phyloP scores from a whole-genome alignment of 2,113 vertebrate genomes.

The Sinosuthora webbiana region DNA sequence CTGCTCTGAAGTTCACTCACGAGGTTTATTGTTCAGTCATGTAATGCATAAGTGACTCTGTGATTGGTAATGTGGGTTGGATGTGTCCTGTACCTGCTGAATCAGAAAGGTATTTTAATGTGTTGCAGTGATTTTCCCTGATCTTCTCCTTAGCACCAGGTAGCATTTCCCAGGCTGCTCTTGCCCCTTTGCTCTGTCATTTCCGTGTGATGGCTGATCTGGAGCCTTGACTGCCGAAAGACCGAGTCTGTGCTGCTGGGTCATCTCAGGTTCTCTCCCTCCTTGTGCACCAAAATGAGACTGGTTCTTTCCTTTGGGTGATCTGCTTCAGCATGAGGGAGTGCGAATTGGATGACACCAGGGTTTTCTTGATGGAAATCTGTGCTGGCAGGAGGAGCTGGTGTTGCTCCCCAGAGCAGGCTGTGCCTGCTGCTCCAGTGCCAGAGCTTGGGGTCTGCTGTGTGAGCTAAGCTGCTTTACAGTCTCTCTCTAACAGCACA shows the following conservation, averaged over 20 bases:
- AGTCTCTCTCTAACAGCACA: background rate
- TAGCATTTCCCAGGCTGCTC: background rate
- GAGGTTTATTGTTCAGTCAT: background rate
- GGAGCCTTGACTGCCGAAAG: background rate
- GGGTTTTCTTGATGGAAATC: background rate
- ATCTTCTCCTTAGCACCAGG: background rate
- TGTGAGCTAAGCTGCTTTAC: background rate
- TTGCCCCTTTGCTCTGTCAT: background rate
- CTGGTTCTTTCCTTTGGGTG: background rate
- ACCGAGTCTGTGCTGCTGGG: background rate
- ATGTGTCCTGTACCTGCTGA: background rate
- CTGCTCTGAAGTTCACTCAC: background rate
- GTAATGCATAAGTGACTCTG: background rate
- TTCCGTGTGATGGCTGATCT: accelerated
- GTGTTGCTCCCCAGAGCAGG: background rate
- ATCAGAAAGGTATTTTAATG: background rate
- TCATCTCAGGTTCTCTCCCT: background rate
- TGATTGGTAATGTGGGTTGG: background rate
- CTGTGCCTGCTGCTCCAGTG: background rate
- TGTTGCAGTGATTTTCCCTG: background rate
- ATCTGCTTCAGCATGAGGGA: background rate
- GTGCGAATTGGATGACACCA: accelerated
- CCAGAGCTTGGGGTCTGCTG: background rate
- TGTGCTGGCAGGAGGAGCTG: background rate
- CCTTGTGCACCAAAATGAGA: accelerated